Base-by-base conservation (phyloP, 2,888 invertebrate species). In the Neuroscelio doddi region DNA sequence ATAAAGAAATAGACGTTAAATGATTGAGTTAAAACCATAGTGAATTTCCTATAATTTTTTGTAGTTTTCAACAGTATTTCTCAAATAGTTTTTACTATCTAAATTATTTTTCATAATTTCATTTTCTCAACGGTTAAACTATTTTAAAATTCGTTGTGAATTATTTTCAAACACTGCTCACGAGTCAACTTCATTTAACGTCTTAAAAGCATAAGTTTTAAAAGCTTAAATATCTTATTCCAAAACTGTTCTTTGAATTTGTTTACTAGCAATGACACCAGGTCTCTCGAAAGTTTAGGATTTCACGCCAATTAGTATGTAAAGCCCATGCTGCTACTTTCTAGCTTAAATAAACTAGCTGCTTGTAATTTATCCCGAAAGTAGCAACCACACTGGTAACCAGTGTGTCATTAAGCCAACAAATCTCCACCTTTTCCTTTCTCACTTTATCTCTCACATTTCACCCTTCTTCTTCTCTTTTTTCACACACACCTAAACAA, bases 271-370 rank as follows among this genome's bases (percentile, higher is more conserved):
- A 38, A 38, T 38, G 15, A 16, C 38, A 16, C 38, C 2, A 57
- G 63, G 59, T 55, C 62, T 67, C 64, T 58, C 59, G 44, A 61
- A 69, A 74, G 70, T 72, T 74, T 59, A 64, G 52, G 50, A 67
- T 69, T 66, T 69, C 70, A 58, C 69, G 64, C 75, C 72, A 73
- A 77, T 77, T 77, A 77, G 74, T 76, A 77, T 75, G 76, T 74
- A 76, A 76, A 77, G 72, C 68, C 64, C n/a, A 16, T 42, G 44
- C 26, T 32, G 36, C 41, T 44, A 52, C 65, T 65, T 57, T 69
- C 49, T 52, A 38, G 64, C 68, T 69, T 61, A 66, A 71, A 68
- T 59, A 65, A 70, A 73, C 63, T 71, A 52, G 55, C 62, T 68
- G 65, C 68, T 68, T 70, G 59, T 68, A 68, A 69, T 71, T 73